phyloP scores from a whole-genome alignment of 30 jellyfish, hydroid and myxozoan species.

The Hydra vulgaris region DNA sequence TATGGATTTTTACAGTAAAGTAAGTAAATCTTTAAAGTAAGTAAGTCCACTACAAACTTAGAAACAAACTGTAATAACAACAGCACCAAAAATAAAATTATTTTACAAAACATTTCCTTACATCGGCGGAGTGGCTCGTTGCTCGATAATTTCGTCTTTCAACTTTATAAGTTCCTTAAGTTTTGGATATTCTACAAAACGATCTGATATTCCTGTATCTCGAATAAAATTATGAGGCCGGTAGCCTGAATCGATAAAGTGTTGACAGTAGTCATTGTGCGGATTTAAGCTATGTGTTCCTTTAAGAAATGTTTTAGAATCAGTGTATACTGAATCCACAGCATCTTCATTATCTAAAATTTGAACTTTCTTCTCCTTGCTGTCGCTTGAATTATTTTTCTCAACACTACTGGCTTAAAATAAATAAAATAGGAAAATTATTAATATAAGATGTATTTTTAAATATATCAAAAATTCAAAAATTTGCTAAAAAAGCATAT shows the following conservation, averaged over 20 bases:
- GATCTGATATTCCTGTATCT: conserved; percentile 77
- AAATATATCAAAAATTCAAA: too few relatives aligned
- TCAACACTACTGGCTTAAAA: background rate
- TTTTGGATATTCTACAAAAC: conserved; percentile 87
- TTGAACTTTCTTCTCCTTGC: background rate
- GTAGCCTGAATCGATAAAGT: conserved; percentile 75
- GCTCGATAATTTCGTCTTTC: conserved; percentile 77
- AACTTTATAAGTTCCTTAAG: conserved; percentile 74
- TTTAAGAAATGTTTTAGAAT: conserved; percentile 75
- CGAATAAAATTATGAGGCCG: conserved; percentile 88
- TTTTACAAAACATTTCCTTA: conserved; percentile 11
- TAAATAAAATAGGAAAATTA: too few relatives aligned
- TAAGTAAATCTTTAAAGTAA: too few relatives aligned
- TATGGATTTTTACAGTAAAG: too few relatives aligned
- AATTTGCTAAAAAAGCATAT: too few relatives aligned
- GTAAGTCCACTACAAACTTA: too few relatives aligned
- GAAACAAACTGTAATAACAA: background rate
- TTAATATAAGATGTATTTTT: too few relatives aligned
- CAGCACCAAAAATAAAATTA: too few relatives aligned
- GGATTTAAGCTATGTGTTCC: conserved; percentile 84
- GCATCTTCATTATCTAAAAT: conserved; percentile 47
- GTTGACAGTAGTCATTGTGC: conserved; percentile 91
- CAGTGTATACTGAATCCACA: conserved; percentile 61
- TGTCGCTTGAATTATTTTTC: background rate
- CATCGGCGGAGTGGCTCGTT: conserved; percentile 94